Percentiles rank a stretch among this genome's conserved stretches.
phyloP scores from a whole-genome alignment of 2,113 vertebrate genomes.

The Delphinapterus leucas region DNA sequence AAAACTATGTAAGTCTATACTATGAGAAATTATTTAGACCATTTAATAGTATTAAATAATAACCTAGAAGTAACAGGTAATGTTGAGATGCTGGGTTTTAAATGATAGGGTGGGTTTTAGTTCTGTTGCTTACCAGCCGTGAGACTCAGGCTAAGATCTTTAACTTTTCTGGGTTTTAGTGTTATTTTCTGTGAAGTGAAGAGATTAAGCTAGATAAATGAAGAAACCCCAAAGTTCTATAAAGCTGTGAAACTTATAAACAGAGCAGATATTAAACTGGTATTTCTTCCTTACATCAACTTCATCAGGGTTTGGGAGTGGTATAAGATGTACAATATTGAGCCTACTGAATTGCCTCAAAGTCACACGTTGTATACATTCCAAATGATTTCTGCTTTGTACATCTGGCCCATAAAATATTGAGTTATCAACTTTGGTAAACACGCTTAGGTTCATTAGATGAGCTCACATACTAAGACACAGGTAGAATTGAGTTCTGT shows the following conservation, averaged over 20 bases:
- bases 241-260: background rate
- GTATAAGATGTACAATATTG: background rate
- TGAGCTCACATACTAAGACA: background rate
- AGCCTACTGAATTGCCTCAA: background rate
- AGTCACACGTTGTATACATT: background rate
- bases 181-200: background rate
- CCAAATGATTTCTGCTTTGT: background rate
- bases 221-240: background rate
- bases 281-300: background rate
- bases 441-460: background rate
- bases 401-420: background rate
- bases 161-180: background rate
- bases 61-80: background rate
- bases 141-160: background rate
- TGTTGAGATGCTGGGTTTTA: background rate
- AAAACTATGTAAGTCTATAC: background rate
- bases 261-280: background rate
- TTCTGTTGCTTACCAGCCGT: background rate
- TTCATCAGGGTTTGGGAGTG: background rate
- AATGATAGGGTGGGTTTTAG: background rate
- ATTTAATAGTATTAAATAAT: slow-evolving; percentile 46
- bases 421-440: background rate
- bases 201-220: background rate
- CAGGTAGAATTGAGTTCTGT: background rate
- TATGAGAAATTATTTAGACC: background rate